Conservation (phyloP, 1,140 invertebrate genomes). For the Orius insidiosus region DNA sequence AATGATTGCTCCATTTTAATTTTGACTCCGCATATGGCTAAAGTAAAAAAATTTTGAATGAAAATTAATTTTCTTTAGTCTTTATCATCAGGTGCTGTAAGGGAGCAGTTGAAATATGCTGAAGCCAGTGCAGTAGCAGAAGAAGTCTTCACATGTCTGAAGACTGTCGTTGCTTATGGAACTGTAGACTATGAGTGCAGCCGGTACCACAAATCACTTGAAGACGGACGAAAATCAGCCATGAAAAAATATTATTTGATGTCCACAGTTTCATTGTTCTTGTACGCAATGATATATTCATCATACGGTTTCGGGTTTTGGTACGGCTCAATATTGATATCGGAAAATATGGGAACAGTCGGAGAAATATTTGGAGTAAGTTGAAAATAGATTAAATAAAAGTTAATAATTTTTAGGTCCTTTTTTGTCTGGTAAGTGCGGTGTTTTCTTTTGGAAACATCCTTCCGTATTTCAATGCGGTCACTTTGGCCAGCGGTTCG, state of each 20-base stretch:
- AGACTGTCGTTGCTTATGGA: conserved; percentile 67
- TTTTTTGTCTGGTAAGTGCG: conserved; percentile 60
- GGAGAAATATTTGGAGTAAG: conserved; percentile 30
- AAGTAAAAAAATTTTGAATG: conserved; percentile 20
- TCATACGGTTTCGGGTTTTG: conserved; percentile 67
- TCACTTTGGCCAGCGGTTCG: conserved; percentile 56
- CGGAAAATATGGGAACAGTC: conserved; percentile 20
- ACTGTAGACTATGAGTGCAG: too few species aligned
- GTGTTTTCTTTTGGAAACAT: conserved; percentile 64
- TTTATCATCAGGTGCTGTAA: conserved; percentile 8
- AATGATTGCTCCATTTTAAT: conserved; percentile 53
- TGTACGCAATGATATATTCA: conserved; percentile 60
- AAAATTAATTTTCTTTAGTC: neutral
- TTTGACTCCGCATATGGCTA: conserved; percentile 36
- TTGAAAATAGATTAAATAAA: neutral
- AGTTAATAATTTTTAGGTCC: conserved; percentile 24
- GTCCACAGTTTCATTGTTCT: conserved; percentile 40
- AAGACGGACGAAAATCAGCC: conserved; percentile 28
- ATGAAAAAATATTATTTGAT: conserved; percentile 33
- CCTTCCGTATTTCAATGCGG: conserved; percentile 59
- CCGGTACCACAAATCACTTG: conserved; percentile 31
- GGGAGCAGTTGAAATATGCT: conserved; percentile 41
- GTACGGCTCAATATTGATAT: conserved; percentile 56
- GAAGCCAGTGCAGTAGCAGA: conserved; percentile 62
- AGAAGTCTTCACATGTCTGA: conserved; percentile 55